phyloP scores from a whole-genome alignment of 2,797 vertebrate species.

The Nothura maculosa region DNA sequence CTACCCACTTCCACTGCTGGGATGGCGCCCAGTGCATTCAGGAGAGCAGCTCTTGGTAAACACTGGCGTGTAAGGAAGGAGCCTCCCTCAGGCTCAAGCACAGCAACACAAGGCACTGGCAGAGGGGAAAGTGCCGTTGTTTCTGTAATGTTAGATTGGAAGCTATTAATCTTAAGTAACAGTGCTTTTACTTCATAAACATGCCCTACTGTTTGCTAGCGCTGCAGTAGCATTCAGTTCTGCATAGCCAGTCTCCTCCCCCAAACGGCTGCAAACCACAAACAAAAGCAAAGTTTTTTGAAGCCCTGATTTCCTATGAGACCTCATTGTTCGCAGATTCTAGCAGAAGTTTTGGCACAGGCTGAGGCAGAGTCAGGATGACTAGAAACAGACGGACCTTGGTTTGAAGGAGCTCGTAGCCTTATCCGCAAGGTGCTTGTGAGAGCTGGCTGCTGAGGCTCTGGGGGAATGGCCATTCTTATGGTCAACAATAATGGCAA shows the following conservation, averaged over 20 bases:
- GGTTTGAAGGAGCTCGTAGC: constrained; percentile 42
- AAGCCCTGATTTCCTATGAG: constrained; percentile 55
- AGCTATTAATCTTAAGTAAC: constrained; percentile 24
- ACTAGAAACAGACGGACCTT: constrained; percentile 53
- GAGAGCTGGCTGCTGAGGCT: constrained; percentile 1
- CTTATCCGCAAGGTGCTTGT: constrained; percentile 29
- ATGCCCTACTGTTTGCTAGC: not conserved
- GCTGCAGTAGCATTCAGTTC: not conserved
- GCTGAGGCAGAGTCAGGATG: constrained; percentile 28
- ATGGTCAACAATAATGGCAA: constrained; percentile 15
- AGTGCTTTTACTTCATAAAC: constrained; percentile 7
- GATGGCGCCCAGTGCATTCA: not conserved
- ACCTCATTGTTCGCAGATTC: constrained; percentile 40
- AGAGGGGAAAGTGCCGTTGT: not conserved
- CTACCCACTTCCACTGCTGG: not conserved
- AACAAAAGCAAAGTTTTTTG: constrained; percentile 40
- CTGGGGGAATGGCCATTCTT: constrained; percentile 18
- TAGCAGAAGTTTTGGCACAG: constrained; percentile 64
- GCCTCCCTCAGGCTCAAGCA: not conserved
- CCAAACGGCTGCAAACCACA: not conserved
- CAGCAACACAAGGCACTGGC: not conserved
- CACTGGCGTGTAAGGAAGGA: not conserved
- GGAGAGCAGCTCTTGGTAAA: not conserved
- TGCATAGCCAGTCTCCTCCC: not conserved
- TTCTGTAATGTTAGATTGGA: constrained; percentile 38